Evolutionary conservation across 2,888 invertebrate genomes (phyloP).

Genomic region (Phyto melanocephala): DNA sequence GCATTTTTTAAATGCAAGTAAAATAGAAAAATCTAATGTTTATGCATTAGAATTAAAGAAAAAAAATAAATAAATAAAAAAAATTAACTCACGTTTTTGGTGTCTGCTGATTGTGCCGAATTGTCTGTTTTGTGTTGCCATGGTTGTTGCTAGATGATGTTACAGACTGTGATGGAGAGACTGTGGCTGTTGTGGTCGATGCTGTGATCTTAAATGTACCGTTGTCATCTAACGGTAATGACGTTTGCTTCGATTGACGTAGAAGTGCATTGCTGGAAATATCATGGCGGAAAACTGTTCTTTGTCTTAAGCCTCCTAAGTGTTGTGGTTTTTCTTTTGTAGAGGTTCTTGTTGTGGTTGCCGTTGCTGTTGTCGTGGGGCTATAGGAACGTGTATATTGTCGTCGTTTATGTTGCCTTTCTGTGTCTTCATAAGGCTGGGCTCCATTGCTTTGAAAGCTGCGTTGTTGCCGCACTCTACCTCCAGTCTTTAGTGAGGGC

Average conservation of each 20-base stretch:
- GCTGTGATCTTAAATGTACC: conserved; percentile 18
- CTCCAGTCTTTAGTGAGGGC: conserved; percentile 24
- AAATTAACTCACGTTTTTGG: conserved; percentile 78
- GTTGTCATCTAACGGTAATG: conserved; percentile 45
- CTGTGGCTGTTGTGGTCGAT: conserved; percentile 44
- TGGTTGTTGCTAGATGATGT: conserved; percentile 31
- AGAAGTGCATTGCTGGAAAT: conserved; percentile 45
- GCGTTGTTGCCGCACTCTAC: conserved; percentile 67
- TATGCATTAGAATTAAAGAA: neutral
- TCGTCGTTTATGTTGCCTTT: conserved; percentile 46
- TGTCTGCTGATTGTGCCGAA: conserved; percentile 66
- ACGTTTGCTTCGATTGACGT: conserved; percentile 63
- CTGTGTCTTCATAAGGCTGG: conserved; percentile 47
- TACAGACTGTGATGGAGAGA: neutral
- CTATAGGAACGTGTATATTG: conserved; percentile 44
- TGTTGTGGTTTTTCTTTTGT: conserved; percentile 29
- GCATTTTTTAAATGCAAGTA: conserved; percentile 13
- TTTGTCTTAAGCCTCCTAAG: conserved; percentile 17
- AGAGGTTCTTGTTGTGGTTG: conserved; percentile 53
- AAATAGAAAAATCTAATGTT: no score
- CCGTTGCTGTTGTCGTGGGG: conserved; percentile 16
- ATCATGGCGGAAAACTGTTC: conserved; percentile 40
- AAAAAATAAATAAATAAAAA: conserved; percentile 40
- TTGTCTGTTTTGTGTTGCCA: conserved; percentile 45
- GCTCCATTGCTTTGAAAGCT: conserved; percentile 64